A percentile compares a stretch with the other conserved stretches of the same genome.
phyloP scores from a whole-genome alignment of 2,888 invertebrate species.

The Craniophora ligustri region DNA sequence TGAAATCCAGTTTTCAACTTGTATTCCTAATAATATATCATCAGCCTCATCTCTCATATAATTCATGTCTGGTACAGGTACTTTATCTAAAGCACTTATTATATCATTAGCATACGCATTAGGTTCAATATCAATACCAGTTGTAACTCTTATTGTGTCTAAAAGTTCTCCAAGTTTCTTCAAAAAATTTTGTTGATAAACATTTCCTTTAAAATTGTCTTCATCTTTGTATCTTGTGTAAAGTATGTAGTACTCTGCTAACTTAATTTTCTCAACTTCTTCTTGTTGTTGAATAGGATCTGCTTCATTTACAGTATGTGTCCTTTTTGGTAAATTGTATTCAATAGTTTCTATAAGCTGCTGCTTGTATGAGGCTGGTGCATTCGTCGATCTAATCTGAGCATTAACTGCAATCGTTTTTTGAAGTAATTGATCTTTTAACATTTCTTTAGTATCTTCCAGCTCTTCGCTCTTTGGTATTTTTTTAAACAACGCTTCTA shows the following conservation, averaged over 20 bases:
- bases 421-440: slow-evolving; percentile 70
- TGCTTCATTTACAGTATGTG: slow-evolving; percentile 26
- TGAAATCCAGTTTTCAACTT: slow-evolving; percentile 75
- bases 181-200: slow-evolving; percentile 67
- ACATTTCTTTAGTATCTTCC: slow-evolving; percentile 49
- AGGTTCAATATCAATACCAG: slow-evolving; percentile 34
- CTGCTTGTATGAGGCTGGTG: slow-evolving; percentile 64
- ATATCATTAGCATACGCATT: slow-evolving; percentile 59
- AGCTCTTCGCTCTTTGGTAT: slow-evolving; percentile 70
- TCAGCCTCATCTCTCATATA: slow-evolving; percentile 69
- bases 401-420: slow-evolving; percentile 64
- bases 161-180: slow-evolving; percentile 61
- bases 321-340: slow-evolving; percentile 54
- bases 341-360: slow-evolving; percentile 64
- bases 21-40: slow-evolving; percentile 68
- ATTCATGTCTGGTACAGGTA: slow-evolving; percentile 68
- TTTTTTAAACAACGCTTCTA: slow-evolving; percentile 68
- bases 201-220: slow-evolving; percentile 63
- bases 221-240: slow-evolving; percentile 62
- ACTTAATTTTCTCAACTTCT: slow-evolving; percentile 62
- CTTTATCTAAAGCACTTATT: slow-evolving; percentile 64
- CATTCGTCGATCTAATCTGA: slow-evolving; percentile 46
- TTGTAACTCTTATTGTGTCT: slow-evolving; percentile 59
- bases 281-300: slow-evolving; percentile 55
- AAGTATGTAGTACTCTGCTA: slow-evolving; percentile 71